Evolutionary conservation across 2,797 vertebrate species (phyloP).

Genomic region (Acrossocheilus wenchowensis): DNA sequence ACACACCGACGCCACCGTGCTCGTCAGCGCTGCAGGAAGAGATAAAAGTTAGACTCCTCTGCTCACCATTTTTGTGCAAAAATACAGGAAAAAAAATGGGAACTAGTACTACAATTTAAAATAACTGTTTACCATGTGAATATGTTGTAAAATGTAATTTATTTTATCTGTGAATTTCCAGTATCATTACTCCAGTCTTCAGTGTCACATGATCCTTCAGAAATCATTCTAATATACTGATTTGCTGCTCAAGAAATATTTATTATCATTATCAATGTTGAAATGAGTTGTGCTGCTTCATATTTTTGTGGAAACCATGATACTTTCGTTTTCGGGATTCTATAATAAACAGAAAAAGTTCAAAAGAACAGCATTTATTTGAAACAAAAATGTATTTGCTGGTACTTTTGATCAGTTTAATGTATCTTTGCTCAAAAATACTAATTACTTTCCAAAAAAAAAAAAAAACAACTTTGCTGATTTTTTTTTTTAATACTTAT

Average conservation of each 20-base stretch:
- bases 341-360: no score
- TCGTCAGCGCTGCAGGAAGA: slow-evolving; percentile 78
- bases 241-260: not conserved
- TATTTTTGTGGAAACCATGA: not conserved
- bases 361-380: no score
- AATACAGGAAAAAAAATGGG: not conserved
- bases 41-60: not conserved
- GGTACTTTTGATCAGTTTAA: not conserved
- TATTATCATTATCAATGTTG: not conserved
- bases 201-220: not conserved
- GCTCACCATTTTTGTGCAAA: not conserved
- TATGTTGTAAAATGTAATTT: not conserved
- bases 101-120: not conserved
- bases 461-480: no score
- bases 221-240: not conserved
- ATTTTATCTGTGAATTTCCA: not conserved
- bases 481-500: no score
- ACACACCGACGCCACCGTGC: slow-evolving; percentile 82
- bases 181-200: not conserved
- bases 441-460: no score
- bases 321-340: no score
- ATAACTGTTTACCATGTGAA: not conserved
- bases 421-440: no score
- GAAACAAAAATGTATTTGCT: not conserved
- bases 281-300: not conserved